A percentile compares a stretch with the other conserved stretches of the same genome.
phyloP scores from a whole-genome alignment of 2,113 vertebrate genomes.

The Elgaria multicarinata region DNA sequence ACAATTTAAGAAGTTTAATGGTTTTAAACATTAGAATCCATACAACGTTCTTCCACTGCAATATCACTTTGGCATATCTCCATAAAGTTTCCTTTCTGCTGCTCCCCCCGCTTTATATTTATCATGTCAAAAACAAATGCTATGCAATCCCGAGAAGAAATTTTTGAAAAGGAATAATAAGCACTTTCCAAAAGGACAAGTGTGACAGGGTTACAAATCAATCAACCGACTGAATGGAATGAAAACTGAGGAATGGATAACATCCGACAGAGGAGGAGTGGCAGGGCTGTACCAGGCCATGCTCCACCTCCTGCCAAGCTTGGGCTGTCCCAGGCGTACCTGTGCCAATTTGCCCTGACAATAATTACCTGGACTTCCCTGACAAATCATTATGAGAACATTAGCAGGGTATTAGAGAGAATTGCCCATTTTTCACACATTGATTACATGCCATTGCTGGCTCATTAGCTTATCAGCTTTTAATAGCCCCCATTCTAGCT shows the following conservation, averaged over 20 bases:
- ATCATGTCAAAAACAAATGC: background rate
- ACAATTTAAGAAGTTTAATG: background rate
- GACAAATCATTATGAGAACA: constrained; percentile 83
- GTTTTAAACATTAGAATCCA: background rate
- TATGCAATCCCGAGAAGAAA: constrained; percentile 3
- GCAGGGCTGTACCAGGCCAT: background rate
- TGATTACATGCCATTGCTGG: constrained; percentile 80
- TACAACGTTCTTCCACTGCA: background rate
- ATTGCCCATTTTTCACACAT: constrained; percentile 83
- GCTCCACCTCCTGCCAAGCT: constrained; percentile 42
- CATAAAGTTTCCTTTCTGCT: too few species aligned
- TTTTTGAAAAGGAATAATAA: constrained; percentile 37
- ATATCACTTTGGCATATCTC: background rate
- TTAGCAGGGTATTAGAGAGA: constrained; percentile 81
- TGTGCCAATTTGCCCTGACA: constrained; percentile 77
- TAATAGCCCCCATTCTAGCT: constrained; percentile 72
- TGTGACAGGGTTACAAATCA: constrained; percentile 63
- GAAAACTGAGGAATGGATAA: constrained; percentile 28
- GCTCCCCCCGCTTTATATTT: background rate
- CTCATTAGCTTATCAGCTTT: constrained; percentile 77
- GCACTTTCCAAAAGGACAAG: constrained; percentile 33
- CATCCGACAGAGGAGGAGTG: constrained; percentile 1
- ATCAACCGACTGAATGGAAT: constrained; percentile 64
- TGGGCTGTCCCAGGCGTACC: constrained; percentile 62
- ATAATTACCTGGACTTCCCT: constrained; percentile 80